These are phyloP conservation scores for Zaprionus ornatus DNA, from an alignment of 1,140 invertebrate genomes.

Conservation along the genomic window DNA sequence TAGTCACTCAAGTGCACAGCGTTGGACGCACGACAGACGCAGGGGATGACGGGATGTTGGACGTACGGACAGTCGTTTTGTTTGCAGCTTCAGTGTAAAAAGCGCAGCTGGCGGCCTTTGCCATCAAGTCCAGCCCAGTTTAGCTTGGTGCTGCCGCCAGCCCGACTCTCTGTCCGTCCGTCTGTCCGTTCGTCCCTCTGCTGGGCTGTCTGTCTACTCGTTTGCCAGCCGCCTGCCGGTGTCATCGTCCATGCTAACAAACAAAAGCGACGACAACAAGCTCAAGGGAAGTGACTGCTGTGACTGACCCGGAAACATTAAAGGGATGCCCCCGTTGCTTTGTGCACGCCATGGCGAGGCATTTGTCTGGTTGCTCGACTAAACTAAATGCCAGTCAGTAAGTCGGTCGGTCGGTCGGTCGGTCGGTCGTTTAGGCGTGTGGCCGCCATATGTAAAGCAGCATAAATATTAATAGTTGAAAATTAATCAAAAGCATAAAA, in stretches of 20 bases:
- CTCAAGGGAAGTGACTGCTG: conserved; percentile 80
- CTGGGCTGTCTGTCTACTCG: conserved; percentile 31
- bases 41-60: background rate
- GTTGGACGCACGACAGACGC: conserved; percentile 32
- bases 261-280: conserved; percentile 79
- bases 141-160: conserved; percentile 11
- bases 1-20: conserved; percentile 78
- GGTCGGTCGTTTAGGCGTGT: conserved; percentile 35
- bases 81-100: conserved; percentile 58
- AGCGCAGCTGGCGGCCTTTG: conserved; percentile 70
- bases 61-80: conserved; percentile 49
- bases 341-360: conserved; percentile 46
- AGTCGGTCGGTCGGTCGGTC: background rate
- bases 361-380: conserved; percentile 32
- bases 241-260: conserved; percentile 80
- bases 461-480: conserved; percentile 77
- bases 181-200: conserved; percentile 5
- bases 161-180: background rate
- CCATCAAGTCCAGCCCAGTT: conserved; percentile 40
- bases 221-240: conserved; percentile 39
- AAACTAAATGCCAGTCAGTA: conserved; percentile 72
- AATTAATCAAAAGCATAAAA: conserved; percentile 71
- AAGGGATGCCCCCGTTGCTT: conserved; percentile 59
- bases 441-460: conserved; percentile 52
- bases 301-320: conserved; percentile 81